Percentiles rank a stretch among this genome's conserved stretches.
Evolutionary conservation across 2,113 vertebrate species (phyloP).

Genomic region (Coturnix japonica): DNA sequence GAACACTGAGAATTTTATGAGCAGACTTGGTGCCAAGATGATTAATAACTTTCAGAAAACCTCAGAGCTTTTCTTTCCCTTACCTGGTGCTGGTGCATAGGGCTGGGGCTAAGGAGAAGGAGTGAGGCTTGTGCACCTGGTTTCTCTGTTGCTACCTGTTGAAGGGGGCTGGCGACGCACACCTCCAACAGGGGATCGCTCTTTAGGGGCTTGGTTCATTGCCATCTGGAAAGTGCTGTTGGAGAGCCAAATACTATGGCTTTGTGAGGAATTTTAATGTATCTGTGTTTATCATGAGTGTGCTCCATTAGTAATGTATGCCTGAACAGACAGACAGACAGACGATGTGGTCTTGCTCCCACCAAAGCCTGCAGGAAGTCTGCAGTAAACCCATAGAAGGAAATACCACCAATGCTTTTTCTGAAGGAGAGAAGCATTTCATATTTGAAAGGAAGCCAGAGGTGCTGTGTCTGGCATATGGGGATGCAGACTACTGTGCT

Average conservation of each 20-base stretch:
- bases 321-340: neutral
- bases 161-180: neutral
- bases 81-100: accelerated
- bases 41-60: neutral
- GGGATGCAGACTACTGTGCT: neutral
- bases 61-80: neutral
- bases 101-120: neutral
- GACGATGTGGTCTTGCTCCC: neutral
- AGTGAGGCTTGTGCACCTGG: accelerated
- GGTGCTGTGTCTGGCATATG: neutral
- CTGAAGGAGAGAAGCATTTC: neutral
- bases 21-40: accelerated
- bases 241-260: accelerated
- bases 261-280: neutral
- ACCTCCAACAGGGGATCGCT: neutral
- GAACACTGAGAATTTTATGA: neutral
- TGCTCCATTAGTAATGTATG: neutral
- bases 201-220: neutral
- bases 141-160: neutral
- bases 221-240: neutral
- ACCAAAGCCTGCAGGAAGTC: neutral
- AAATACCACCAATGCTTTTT: neutral
- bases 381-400: neutral
- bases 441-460: neutral
- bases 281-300: neutral